Conservation (phyloP, 1,140 invertebrate species). For the Neodiprion lecontei region DNA sequence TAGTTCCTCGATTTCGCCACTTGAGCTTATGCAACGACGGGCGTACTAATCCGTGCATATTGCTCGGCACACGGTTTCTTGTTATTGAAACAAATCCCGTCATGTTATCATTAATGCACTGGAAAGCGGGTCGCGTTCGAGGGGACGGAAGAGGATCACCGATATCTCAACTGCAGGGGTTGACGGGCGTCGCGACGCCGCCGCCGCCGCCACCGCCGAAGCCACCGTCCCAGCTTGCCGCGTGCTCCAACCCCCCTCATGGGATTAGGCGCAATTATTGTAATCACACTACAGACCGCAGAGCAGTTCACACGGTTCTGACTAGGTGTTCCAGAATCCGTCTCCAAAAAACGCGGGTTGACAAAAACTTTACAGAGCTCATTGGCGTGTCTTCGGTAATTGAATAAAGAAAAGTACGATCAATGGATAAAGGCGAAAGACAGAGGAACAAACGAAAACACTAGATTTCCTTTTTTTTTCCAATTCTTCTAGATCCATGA, state of each 20-base stretch:
- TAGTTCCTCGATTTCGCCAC: too few relatives aligned
- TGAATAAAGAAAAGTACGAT: neutral
- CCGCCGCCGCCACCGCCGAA: neutral
- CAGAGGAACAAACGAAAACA: slow-evolving; percentile 20
- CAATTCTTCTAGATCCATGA: too few relatives aligned
- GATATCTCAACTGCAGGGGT: too few relatives aligned
- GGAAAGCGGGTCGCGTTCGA: slow-evolving; percentile 28
- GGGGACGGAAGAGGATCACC: slow-evolving; percentile 19
- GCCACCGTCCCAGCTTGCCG: slow-evolving; percentile 28
- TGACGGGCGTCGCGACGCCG: neutral
- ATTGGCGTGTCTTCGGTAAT: neutral
- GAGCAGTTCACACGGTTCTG: slow-evolving; percentile 12
- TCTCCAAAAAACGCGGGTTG: slow-evolving; percentile 1
- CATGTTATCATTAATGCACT: slow-evolving; percentile 43
- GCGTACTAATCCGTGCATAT: slow-evolving; percentile 1
- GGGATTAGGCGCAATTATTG: slow-evolving; percentile 60
- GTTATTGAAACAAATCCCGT: slow-evolving; percentile 55
- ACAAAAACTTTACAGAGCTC: too few relatives aligned
- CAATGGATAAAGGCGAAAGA: slow-evolving; percentile 23
- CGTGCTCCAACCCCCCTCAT: slow-evolving; percentile 47
- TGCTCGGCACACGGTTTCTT: slow-evolving; percentile 19
- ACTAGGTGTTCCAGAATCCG: slow-evolving; percentile 24
- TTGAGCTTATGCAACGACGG: too few relatives aligned
- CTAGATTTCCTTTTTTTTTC: slow-evolving; percentile 6
- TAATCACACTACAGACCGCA: slow-evolving; percentile 51